A percentile compares a stretch with the other conserved stretches of the same genome.
These are phyloP conservation scores for Limnephilus lunatus DNA, from an alignment of 2,888 invertebrate species.

Conservation along the genomic window DNA sequence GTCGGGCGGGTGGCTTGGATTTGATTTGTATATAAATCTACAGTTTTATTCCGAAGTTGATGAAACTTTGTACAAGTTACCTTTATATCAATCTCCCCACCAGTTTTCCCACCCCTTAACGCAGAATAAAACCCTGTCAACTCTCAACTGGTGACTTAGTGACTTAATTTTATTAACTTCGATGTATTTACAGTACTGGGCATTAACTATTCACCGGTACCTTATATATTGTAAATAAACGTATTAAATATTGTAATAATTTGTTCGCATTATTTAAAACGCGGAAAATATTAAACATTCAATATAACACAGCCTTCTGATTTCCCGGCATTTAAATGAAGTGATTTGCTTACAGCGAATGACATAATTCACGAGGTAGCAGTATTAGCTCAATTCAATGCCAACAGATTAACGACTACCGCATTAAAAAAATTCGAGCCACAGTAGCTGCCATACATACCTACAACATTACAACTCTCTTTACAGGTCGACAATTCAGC, in stretches of 20 bases:
- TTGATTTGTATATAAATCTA: too few relatives aligned
- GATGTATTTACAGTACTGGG: background rate
- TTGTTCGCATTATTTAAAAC: background rate
- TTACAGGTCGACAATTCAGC: background rate
- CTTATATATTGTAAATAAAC: background rate
- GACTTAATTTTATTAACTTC: background rate
- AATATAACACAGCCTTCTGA: slow-evolving; percentile 26
- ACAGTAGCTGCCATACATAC: background rate
- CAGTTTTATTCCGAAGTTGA: too few relatives aligned
- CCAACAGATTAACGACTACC: background rate
- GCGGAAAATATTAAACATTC: slow-evolving; percentile 2
- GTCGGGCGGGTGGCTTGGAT: too few relatives aligned
- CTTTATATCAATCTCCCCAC: too few relatives aligned
- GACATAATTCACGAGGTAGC: background rate
- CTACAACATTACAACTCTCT: background rate
- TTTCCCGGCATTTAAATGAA: slow-evolving; percentile 40
- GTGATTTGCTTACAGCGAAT: background rate
- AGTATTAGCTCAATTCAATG: background rate
- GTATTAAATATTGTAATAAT: background rate
- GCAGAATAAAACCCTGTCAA: too few relatives aligned
- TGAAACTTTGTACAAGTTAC: too few relatives aligned
- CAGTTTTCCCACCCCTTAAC: too few relatives aligned
- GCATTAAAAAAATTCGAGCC: background rate
- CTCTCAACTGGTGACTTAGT: too few relatives aligned
- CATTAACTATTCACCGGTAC: background rate